phyloP scores from a whole-genome alignment of 2,797 vertebrate genomes.

The Anas flavirostris region DNA sequence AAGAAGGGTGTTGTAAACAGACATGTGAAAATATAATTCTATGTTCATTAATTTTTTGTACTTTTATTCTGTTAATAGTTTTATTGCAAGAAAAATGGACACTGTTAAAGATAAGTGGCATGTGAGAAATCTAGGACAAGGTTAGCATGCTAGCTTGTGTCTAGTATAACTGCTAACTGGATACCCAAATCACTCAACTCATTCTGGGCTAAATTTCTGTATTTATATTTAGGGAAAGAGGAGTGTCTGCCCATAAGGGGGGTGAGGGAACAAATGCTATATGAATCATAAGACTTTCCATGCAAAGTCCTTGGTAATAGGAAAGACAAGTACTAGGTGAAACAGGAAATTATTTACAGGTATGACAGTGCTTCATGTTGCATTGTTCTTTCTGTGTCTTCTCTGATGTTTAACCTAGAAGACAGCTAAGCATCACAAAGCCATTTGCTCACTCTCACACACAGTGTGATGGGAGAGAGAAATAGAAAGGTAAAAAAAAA shows the following conservation, averaged over 20 bases:
- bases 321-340: background rate
- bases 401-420: background rate
- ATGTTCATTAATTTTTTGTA: background rate
- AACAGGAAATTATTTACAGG: background rate
- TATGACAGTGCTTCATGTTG: background rate
- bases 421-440: background rate
- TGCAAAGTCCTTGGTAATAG: background rate
- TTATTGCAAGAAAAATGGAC: background rate
- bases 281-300: background rate
- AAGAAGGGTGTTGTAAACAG: rapidly evolving
- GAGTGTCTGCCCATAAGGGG: background rate
- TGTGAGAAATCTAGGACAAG: background rate
- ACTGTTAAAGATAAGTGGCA: background rate
- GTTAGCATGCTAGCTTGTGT: background rate
- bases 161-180: background rate
- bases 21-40: background rate
- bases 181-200: background rate
- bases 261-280: background rate
- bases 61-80: background rate
- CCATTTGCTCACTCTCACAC: background rate
- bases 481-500: background rate
- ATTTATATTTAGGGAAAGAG: background rate
- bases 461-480: background rate
- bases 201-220: background rate
- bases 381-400: background rate